These are phyloP conservation scores for Hyposmocoma kahamanoa DNA, from an alignment of 1,140 invertebrate genomes.

Conservation along the genomic window DNA sequence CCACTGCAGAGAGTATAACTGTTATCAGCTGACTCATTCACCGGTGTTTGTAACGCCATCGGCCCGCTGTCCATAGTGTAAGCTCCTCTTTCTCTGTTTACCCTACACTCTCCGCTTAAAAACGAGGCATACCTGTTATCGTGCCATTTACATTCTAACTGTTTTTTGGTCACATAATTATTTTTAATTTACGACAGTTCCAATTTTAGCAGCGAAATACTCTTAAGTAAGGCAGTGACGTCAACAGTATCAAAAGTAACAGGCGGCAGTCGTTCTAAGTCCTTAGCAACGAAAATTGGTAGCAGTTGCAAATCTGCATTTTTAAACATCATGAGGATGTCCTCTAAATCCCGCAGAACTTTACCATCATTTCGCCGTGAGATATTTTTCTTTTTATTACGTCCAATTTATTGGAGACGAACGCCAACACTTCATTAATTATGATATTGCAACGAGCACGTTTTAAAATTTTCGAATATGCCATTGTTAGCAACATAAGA, in stretches of 20 bases:
- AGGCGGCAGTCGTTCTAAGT: neutral
- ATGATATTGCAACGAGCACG: no score
- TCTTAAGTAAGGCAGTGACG: neutral
- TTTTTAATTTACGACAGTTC: neutral
- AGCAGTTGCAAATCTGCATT: neutral
- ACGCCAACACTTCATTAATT: no score
- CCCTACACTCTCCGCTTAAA: neutral
- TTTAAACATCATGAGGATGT: neutral
- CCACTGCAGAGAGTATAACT: neutral
- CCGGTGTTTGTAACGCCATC: neutral
- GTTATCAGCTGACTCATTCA: neutral
- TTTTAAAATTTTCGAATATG: no score
- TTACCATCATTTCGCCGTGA: slow-evolving; percentile 4
- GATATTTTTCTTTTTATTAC: no score
- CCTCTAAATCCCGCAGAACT: slow-evolving; percentile 1
- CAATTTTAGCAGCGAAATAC: neutral
- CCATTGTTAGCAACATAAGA: no score
- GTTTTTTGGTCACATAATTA: neutral
- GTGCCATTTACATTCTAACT: neutral
- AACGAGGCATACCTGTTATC: neutral
- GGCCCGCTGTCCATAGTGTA: neutral
- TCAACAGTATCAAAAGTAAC: neutral
- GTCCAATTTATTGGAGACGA: no score
- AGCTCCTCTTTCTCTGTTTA: neutral
- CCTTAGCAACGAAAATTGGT: slow-evolving; percentile 6